Evolutionary conservation across 2,797 vertebrate species (phyloP), one percentile per base, ranked within the genome.

Genomic region (Agapornis canus): DNA sequence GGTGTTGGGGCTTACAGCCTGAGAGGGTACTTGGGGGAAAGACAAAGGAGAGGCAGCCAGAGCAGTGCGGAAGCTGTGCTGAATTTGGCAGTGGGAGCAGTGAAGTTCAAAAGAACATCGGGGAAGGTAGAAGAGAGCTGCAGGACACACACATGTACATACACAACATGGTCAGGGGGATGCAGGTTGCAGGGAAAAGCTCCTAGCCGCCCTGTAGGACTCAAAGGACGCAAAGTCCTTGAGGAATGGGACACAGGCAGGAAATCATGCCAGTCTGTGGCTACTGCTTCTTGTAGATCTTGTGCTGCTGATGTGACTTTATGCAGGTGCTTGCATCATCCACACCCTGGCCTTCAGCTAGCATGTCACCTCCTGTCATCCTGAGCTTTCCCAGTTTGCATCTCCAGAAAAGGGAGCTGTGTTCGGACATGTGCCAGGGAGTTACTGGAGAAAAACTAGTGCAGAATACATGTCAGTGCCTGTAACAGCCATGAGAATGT

Each of bases 121-220:
- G 10, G 1, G 5, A 49, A 7, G 5, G 14, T 14, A 23, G n/a
- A 18, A 8, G 20, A 57, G 48, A 66, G 40, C 49, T 49, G 40
- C 35, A 35, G 27, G 21, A 17, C 5, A 10, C 7, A 14, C 3
- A 2, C 15, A 7, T 10, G 29, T 14, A 20, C 3, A 7, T 2
- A 11, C 2, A 3, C 15, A 7, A 31, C 0, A 0, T 10, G 29
- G 9, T 21, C 4, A 2, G 6, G 22, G 12, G 1, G 5, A 7
- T n/a, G 25, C 23, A 27, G 21, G 27, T 17, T 32, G 27, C 31
- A 19, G 40, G 32, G 19, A 26, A 61, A 52, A 39, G 25, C 25
- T 63, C 27, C 18, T 31, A 39, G 11, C 7, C n/a, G 18, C 21
- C 15, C 37, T 8, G 8, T 29, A 54, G 23, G 13, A 22, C 31